These are phyloP conservation scores for Oreochromis aureus DNA, from an alignment of 2,113 vertebrate species.

Conservation along the genomic window DNA sequence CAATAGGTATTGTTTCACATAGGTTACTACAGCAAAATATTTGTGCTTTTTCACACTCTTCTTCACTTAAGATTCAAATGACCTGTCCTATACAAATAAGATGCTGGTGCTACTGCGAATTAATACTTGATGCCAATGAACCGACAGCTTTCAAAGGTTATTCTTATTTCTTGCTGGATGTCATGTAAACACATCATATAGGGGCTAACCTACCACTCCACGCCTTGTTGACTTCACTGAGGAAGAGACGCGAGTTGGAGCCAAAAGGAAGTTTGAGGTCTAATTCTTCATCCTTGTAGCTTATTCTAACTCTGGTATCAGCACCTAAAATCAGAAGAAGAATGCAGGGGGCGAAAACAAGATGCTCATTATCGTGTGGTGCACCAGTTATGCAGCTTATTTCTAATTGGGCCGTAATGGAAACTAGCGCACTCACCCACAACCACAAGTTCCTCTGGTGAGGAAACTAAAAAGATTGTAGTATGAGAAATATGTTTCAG, in stretches of 20 bases:
- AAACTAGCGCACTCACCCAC: slow-evolving; percentile 60
- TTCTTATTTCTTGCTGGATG: background rate
- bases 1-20: background rate
- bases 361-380: background rate
- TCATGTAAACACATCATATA: background rate
- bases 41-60: background rate
- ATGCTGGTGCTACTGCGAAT: background rate
- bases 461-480: slow-evolving; percentile 59
- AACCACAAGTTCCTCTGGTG: slow-evolving; percentile 71
- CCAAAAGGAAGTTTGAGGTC: slow-evolving; percentile 84
- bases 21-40: background rate
- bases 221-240: slow-evolving; percentile 78
- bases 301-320: slow-evolving; percentile 80
- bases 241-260: slow-evolving; percentile 83
- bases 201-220: slow-evolving; percentile 73
- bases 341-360: background rate
- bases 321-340: slow-evolving; percentile 69
- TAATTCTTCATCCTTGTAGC: slow-evolving; percentile 59
- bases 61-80: background rate
- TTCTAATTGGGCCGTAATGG: background rate
- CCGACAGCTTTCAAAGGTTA: background rate
- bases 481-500: background rate
- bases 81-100: background rate
- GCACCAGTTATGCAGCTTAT: background rate
- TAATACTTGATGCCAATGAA: background rate